A percentile compares a stretch with the other conserved stretches of the same genome.
These are phyloP conservation scores for Drosophila bocqueti DNA, from an alignment of 1,140 invertebrate genomes.

Conservation along the genomic window DNA sequence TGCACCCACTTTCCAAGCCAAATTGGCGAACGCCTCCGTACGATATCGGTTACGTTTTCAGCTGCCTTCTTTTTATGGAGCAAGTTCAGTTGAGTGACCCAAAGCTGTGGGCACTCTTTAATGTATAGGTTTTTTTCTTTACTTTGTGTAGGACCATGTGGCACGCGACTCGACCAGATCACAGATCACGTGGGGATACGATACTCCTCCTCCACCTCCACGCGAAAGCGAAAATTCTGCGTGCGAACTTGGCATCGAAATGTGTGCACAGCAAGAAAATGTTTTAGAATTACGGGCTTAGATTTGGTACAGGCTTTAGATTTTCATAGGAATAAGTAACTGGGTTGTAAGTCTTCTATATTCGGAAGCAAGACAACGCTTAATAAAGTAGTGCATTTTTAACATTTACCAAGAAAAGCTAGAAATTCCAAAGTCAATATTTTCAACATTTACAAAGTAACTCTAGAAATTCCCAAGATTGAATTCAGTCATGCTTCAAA, in stretches of 20 bases:
- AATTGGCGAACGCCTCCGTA: slow-evolving; percentile 68
- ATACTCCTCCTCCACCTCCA: slow-evolving; percentile 54
- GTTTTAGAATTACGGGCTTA: not conserved
- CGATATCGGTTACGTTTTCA: slow-evolving; percentile 37
- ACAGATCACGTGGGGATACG: slow-evolving; percentile 47
- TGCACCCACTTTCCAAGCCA: slow-evolving; percentile 58
- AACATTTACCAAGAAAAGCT: not conserved
- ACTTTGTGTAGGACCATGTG: slow-evolving; percentile 73
- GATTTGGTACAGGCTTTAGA: no score
- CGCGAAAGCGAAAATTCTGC: slow-evolving; percentile 60
- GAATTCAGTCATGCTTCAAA: no score
- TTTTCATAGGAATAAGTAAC: not conserved
- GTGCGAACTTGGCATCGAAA: slow-evolving; percentile 71
- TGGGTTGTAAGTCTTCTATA: not conserved
- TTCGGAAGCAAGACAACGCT: not conserved
- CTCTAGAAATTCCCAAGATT: no score
- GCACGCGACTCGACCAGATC: slow-evolving; percentile 64
- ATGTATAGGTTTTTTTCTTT: not conserved
- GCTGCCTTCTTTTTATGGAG: slow-evolving; percentile 69
- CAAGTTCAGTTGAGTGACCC: slow-evolving; percentile 73
- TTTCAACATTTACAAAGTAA: no score
- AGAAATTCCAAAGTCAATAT: not conserved
- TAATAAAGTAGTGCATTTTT: not conserved
- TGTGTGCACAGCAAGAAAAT: slow-evolving; percentile 27
- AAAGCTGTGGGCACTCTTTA: slow-evolving; percentile 12